phyloP scores from a whole-genome alignment of 2,888 invertebrate species.

The Tiphia femorata region DNA sequence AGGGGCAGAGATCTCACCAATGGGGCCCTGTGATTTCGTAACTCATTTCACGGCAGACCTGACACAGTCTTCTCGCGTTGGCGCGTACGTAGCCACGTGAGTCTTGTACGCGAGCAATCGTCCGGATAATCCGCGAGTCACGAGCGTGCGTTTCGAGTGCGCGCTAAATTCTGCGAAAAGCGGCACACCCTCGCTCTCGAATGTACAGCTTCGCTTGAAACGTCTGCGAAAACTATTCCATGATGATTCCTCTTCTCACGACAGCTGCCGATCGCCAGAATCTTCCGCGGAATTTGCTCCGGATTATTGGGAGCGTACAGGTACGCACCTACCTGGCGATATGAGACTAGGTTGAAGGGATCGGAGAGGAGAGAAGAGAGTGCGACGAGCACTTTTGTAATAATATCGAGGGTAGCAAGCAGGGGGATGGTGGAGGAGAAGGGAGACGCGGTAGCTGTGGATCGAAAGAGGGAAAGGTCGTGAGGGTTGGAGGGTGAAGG shows the following conservation, averaged over 20 bases:
- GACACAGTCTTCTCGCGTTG: slow-evolving; percentile 33
- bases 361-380: too few species aligned
- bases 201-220: neutral
- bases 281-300: neutral
- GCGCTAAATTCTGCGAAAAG: too few species aligned
- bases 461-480: neutral
- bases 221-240: neutral
- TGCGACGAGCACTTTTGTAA: slow-evolving; percentile 1
- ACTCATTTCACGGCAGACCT: slow-evolving; percentile 54
- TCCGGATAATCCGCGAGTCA: slow-evolving; percentile 38
- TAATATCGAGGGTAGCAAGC: neutral
- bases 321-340: too few species aligned
- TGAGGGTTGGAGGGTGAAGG: slow-evolving; percentile 7
- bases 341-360: too few species aligned
- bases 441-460: neutral
- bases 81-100: slow-evolving; percentile 17
- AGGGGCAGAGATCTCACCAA: slow-evolving; percentile 42
- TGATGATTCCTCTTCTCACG: neutral
- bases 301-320: too few species aligned
- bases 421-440: neutral
- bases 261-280: neutral
- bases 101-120: neutral
- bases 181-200: too few species aligned
- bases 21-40: slow-evolving; percentile 55
- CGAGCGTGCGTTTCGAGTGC: slow-evolving; percentile 16